Percentiles rank a stretch among this genome's conserved stretches.
These are phyloP conservation scores for Agriopis leucophaearia DNA, from an alignment of 2,888 invertebrate genomes.

Conservation along the genomic window DNA sequence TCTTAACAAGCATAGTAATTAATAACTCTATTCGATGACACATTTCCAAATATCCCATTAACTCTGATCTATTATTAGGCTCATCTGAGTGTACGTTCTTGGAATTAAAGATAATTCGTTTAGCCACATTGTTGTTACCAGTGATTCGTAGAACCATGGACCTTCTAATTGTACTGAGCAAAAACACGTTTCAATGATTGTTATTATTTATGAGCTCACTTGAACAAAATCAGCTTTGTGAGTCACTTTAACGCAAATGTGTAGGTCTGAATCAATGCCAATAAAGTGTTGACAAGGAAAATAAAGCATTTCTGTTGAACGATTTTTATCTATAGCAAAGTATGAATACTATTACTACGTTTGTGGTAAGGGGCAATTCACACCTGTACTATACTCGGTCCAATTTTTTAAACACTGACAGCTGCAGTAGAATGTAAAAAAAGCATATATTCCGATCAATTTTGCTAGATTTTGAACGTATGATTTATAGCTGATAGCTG, in stretches of 20 bases:
- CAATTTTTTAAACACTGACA: too few relatives aligned
- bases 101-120: constrained; percentile 58
- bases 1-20: too few relatives aligned
- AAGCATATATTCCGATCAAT: too few relatives aligned
- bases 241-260: constrained; percentile 57
- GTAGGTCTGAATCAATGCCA: constrained; percentile 24
- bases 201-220: constrained; percentile 66
- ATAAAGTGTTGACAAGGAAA: constrained; percentile 28
- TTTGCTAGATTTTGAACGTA: too few relatives aligned
- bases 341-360: too few relatives aligned
- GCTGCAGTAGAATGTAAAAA: too few relatives aligned
- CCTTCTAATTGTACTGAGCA: constrained; percentile 74
- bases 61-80: constrained; percentile 53
- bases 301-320: constrained; percentile 4
- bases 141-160: constrained; percentile 57
- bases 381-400: too few relatives aligned
- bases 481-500: too few relatives aligned
- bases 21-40: constrained; percentile 18
- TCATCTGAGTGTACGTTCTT: constrained; percentile 52
- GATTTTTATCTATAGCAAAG: neutral
- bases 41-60: constrained; percentile 27
- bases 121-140: constrained; percentile 54
- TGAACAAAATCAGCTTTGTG: constrained; percentile 71
- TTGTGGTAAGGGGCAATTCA: neutral
- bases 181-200: constrained; percentile 75